Base-by-base conservation (phyloP, 2,797 vertebrate species). In the Poecilia velifera region DNA sequence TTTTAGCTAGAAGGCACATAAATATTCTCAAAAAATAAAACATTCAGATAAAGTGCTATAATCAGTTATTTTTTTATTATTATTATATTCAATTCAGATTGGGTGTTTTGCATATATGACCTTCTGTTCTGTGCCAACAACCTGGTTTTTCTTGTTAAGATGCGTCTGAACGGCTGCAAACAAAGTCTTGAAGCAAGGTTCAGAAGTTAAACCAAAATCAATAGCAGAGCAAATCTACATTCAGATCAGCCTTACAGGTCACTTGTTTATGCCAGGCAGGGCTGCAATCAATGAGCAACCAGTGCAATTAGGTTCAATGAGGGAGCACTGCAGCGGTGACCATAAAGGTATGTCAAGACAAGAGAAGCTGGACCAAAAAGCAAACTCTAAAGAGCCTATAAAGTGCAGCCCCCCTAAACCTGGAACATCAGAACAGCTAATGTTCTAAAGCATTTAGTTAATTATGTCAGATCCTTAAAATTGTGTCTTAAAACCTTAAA, bases 201-300 rank as follows among this genome's bases (percentile, higher is more conserved):
- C 45, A 81, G 45, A 76, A 22, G 55, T 73, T 77, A 20, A 53
- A 47, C 45, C 70, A 73, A 76, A 73, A 73, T 73, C 70, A 81
- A 66, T 51, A 72, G 43, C 7, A 72, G 46, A 1, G 9, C 62
- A 28, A 76, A 49, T 36, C 46, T 39, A 46, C 55, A 2, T 34
- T 51, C 68, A 72, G n/a, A 76, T 62, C 36, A 18, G 14, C 20
- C 28, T 31, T 81, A 36, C 39, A 57, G 49, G 79, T 47, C 36
- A 70, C 43, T 46, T 25, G 39, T 51, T 62, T 72, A 41, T 3
- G 71, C 10, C 14, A 43, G 36, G 4, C 76, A 62, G 74, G 84
- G 87, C 34, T 62, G 73, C 74, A 72, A 41, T 76, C 68, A 62
- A 76, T 73, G 72, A 81, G 76, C 53, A 10, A 14, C 46, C 31